These are phyloP conservation scores for Sapayoa aenigma DNA, from an alignment of 2,113 vertebrate species.

Conservation along the genomic window DNA sequence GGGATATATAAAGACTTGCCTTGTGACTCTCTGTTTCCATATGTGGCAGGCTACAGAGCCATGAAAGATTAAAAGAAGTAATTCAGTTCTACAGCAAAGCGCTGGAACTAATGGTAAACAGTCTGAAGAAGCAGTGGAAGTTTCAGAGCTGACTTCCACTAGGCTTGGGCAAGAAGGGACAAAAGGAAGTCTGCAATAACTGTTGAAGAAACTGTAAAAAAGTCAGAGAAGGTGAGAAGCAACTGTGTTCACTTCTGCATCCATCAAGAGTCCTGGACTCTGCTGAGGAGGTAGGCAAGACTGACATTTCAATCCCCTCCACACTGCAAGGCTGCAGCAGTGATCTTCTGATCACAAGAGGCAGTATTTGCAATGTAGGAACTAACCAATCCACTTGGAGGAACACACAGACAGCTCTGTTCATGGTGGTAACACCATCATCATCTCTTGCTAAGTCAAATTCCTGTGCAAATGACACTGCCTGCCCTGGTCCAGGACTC, in stretches of 20 bases:
- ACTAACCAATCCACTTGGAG: not conserved
- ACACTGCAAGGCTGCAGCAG: not conserved
- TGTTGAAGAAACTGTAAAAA: not conserved
- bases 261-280: not conserved
- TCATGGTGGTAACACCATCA: not conserved
- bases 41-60: not conserved
- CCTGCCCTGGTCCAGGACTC: fast-evolving
- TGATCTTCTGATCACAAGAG: not conserved
- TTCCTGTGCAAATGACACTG: not conserved
- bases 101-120: not conserved
- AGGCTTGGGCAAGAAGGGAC: not conserved
- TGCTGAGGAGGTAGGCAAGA: not conserved
- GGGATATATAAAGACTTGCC: not conserved
- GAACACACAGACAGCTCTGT: not conserved
- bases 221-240: not conserved
- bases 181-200: not conserved
- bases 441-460: not conserved
- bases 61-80: not conserved
- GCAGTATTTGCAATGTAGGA: not conserved
- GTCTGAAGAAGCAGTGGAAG: not conserved
- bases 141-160: not conserved
- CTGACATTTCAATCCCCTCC: not conserved
- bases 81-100: not conserved
- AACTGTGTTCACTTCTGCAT: not conserved
- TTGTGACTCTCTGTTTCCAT: not conserved